Percentiles rank a stretch among this genome's conserved stretches.
phyloP scores from a whole-genome alignment of 2,113 vertebrate genomes.

The Poicephalus meyeri region DNA sequence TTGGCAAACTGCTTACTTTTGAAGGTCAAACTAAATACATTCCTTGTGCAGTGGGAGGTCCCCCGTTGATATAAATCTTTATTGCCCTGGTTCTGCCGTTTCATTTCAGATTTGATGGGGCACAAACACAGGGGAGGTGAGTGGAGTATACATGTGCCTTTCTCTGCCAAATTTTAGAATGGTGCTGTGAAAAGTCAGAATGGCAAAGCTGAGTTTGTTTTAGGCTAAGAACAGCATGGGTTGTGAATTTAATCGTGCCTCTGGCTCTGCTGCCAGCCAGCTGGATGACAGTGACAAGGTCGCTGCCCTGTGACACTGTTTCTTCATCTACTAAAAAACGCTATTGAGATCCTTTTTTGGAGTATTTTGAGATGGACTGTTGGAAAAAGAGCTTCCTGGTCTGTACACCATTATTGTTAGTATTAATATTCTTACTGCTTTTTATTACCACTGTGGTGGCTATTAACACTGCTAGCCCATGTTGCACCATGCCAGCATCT shows the following conservation, averaged over 20 bases:
- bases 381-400: neutral
- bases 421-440: neutral
- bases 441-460: neutral
- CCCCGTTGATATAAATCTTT: constrained; percentile 49
- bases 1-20: constrained; percentile 5
- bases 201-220: neutral
- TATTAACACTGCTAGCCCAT: neutral
- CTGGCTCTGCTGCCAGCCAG: neutral
- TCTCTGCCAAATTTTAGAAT: neutral
- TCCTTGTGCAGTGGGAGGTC: constrained; percentile 48
- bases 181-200: neutral
- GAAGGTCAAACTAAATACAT: constrained; percentile 49
- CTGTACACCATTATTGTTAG: neutral
- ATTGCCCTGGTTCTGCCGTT: constrained; percentile 15
- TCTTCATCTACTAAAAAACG: neutral
- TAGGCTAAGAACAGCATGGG: neutral
- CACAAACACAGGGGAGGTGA: constrained; percentile 1
- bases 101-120: constrained; percentile 33
- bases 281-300: neutral
- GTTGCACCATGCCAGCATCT: neutral
- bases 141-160: neutral
- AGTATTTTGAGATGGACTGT: neutral
- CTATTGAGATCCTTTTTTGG: neutral
- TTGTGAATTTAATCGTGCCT: neutral
- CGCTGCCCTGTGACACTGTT: neutral